Base-by-base conservation (phyloP, 2,888 invertebrate species). In the Oasisia sp. region DNA sequence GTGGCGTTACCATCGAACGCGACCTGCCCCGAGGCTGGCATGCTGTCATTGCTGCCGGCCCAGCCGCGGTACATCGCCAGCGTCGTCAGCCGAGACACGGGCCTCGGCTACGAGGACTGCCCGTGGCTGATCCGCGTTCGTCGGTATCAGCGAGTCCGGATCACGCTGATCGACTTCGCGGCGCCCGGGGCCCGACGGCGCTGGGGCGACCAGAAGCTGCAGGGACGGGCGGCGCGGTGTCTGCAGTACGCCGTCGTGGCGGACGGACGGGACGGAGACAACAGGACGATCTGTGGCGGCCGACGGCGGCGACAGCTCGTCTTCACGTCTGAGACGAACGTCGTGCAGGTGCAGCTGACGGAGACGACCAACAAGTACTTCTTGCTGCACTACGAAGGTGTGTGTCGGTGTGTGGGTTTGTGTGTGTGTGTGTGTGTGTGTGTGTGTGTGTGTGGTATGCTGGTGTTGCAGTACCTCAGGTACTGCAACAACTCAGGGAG, bases 241-340 rank as follows among this genome's bases (percentile, higher is more conserved):
- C 91, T 91, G 4, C 90, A 92, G 45, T 92, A 92, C 74, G 91
- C 91, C 14, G 56, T 92, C 11, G 74, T 92, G 38, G 92, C 91
- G 91, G 92, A 92, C 32, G 92, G 92, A n/a, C 2, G 19, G 14
- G 74, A 19, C 14, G 74, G 74, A 19, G 74, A 74, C 74, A 74
- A 74, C 74, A 74, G 74, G 91, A 93, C 93, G n/a, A 93, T 93
- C 91, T 93, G 93, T 91, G 93, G 93, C 89, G 92, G 93, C 32
- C 90, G 91, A 12, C 92, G 92, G 27, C 38, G 93, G 32, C 56
- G 91, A 32, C 90, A 92, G 56, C 91, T 91, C 56, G 92, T 92
- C 91, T 93, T 91, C 92, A 32, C 89, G 74, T 93, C 92, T 8
- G 32, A 91, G 27, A 89, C 92, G 1, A 91, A 93, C 56, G 91